Evolutionary conservation across 1,140 invertebrate genomes (phyloP), one percentile per base, ranked within the genome.

Genomic region (Ceratosolen fusciceps): DNA sequence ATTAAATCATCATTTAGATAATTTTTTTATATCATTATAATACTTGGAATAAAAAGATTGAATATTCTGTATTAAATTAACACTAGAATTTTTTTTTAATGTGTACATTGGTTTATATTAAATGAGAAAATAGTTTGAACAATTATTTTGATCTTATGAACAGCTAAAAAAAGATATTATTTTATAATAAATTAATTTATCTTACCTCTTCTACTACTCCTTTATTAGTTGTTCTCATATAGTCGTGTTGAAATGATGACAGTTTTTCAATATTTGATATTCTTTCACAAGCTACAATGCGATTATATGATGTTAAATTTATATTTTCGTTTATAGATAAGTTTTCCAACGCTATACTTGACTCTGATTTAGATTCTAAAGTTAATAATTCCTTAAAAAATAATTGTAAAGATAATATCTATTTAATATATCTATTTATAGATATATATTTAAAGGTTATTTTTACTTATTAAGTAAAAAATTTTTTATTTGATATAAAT

Each of bases 351-450:
- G 85, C 84, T 49, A 86, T 82, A 8, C 80, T 82, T 4, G 87
- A 82, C 80, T 90, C 87, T 26, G 85, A 86, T 83, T 89, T 87
- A 16, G 86, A 85, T 82, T 91, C 90, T n/a, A 91, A 72, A 16
- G 86, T 88, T 37, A 91, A 78, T n/a, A 91, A 82, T 84, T 91
- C 90, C 90, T 90, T 65, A 31, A 75, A 73, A 75, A 73, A 80
- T 62, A 34, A 79, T 31, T 72, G n/a, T n/a, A n/a, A n/a, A n/a
- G 74, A 60, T 47, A 56, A 73, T 73, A 39, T 80, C 72, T 74
- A 75, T 82, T 74, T 52, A 52, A 52, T 52, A 52, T 16, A 52
- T 12, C n/a, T 56, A 29, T 52, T 24, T 72, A 47, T 54, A 5
- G 29, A n/a, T 21, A 52, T 31, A 26, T 2, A 72, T n/a, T n/a